phyloP scores from a whole-genome alignment of 1,140 invertebrate genomes.

The Drosophila punjabiensis region DNA sequence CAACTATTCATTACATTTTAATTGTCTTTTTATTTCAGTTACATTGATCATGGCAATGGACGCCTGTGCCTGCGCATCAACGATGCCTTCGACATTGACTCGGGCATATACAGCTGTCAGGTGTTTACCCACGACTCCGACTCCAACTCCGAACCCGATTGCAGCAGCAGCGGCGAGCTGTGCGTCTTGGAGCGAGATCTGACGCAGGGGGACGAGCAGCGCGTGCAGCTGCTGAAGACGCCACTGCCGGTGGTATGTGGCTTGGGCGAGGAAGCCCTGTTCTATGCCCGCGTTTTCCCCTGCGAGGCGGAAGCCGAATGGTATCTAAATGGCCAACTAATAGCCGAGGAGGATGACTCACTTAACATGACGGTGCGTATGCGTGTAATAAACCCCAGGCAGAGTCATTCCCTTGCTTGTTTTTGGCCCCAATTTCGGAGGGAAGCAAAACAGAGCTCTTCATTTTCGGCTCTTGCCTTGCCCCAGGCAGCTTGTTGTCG shows the following conservation, averaged over 20 bases:
- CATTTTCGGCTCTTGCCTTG: constrained; percentile 33
- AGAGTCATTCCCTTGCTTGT: constrained; percentile 10
- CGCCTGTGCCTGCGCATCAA: constrained; percentile 88
- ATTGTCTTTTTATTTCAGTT: constrained; percentile 78
- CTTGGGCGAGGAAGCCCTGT: constrained; percentile 64
- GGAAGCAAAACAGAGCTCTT: constrained; percentile 34
- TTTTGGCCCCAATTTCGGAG: constrained; percentile 22
- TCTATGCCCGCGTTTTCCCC: constrained; percentile 82
- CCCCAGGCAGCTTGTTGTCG: constrained; percentile 41
- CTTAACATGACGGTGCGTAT: constrained; percentile 80
- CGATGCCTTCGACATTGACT: constrained; percentile 89
- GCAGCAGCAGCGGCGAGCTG: constrained; percentile 76
- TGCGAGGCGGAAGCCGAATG: constrained; percentile 71
- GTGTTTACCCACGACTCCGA: constrained; percentile 79
- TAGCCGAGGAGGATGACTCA: constrained; percentile 67
- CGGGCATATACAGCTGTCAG: constrained; percentile 90
- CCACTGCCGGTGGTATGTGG: constrained; percentile 71
- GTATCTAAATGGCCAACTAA: constrained; percentile 74
- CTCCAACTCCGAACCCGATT: constrained; percentile 48
- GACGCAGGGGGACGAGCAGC: constrained; percentile 38
- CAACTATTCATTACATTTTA: constrained; percentile 5
- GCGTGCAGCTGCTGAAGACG: constrained; percentile 70
- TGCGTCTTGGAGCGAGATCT: constrained; percentile 73
- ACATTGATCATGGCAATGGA: constrained; percentile 88
- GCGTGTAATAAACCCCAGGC: constrained; percentile 26